A percentile compares a stretch with the other conserved stretches of the same genome.
phyloP scores from a whole-genome alignment of 2,797 vertebrate species.

The Jordanella pulchra region DNA sequence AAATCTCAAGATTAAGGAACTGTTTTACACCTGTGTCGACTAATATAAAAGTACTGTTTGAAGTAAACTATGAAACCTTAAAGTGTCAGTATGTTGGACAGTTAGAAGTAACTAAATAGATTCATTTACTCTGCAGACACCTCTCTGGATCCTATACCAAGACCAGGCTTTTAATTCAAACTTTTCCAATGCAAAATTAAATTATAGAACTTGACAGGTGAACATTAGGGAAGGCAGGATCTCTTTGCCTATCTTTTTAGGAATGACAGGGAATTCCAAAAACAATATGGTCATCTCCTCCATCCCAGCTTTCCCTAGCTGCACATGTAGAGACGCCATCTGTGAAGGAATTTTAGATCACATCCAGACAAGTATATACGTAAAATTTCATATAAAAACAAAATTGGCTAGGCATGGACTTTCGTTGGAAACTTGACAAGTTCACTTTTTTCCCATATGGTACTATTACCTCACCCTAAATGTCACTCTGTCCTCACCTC shows the following conservation, averaged over 20 bases:
- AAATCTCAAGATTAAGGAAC: no score
- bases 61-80: no score
- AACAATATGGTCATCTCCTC: conserved; percentile 43
- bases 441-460: conserved; percentile 16
- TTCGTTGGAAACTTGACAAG: conserved; percentile 27
- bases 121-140: not conserved
- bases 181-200: conserved; percentile 35
- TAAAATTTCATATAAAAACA: conserved; percentile 43
- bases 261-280: conserved; percentile 31
- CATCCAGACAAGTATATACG: conserved; percentile 44
- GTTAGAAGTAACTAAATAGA: not conserved
- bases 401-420: conserved; percentile 37
- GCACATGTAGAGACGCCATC: conserved; percentile 35
- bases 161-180: conserved; percentile 18
- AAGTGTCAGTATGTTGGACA: no score
- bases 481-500: conserved; percentile 22
- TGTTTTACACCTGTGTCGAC: no score
- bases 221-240: conserved; percentile 28
- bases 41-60: no score
- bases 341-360: conserved; percentile 39
- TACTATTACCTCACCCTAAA: conserved; percentile 8
- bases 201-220: conserved; percentile 46
- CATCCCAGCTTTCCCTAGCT: conserved; percentile 6
- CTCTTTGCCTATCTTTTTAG: conserved; percentile 55
- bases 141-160: conserved; percentile 31